Conservation (phyloP, 2,113 vertebrate species). For the Trichomycterus rosablanca region DNA sequence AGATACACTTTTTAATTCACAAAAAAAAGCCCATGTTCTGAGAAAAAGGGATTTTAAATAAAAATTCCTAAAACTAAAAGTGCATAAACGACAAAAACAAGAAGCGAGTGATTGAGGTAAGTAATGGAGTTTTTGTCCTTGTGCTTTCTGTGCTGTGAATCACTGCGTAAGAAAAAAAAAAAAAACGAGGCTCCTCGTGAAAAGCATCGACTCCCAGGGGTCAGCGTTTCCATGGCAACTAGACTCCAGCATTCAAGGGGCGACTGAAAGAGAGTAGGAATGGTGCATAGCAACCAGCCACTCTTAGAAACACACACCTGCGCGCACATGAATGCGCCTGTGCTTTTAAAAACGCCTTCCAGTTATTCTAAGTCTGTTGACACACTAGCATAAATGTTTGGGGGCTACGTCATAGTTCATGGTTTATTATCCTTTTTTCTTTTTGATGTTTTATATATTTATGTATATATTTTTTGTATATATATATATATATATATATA, state of each 20-base stretch:
- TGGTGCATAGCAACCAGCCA: slow-evolving; percentile 50
- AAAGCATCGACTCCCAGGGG: slow-evolving; percentile 67
- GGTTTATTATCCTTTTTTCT: no score
- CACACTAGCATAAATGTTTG: not conserved
- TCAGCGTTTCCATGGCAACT: slow-evolving; percentile 74
- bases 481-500: no score
- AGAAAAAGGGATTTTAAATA: no score
- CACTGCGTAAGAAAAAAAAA: slow-evolving; percentile 61
- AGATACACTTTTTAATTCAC: no score
- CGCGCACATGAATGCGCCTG: slow-evolving; percentile 17
- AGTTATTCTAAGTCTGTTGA: slow-evolving; percentile 1
- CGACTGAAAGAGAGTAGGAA: slow-evolving; percentile 60
- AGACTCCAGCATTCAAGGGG: slow-evolving; percentile 66
- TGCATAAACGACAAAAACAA: slow-evolving; percentile 12
- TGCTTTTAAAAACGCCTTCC: slow-evolving; percentile 18
- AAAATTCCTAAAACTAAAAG: not conserved
- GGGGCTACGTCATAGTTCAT: not conserved
- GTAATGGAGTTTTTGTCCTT: slow-evolving; percentile 40
- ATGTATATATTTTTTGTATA: no score
- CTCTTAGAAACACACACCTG: slow-evolving; percentile 41
- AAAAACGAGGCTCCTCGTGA: slow-evolving; percentile 61
- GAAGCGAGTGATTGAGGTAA: slow-evolving; percentile 19
- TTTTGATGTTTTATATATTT: no score
- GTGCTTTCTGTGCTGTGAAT: slow-evolving; percentile 50
- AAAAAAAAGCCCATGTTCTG: no score